These are phyloP conservation scores for Ceramica pisi DNA, from an alignment of 2,888 invertebrate genomes.

Conservation along the genomic window DNA sequence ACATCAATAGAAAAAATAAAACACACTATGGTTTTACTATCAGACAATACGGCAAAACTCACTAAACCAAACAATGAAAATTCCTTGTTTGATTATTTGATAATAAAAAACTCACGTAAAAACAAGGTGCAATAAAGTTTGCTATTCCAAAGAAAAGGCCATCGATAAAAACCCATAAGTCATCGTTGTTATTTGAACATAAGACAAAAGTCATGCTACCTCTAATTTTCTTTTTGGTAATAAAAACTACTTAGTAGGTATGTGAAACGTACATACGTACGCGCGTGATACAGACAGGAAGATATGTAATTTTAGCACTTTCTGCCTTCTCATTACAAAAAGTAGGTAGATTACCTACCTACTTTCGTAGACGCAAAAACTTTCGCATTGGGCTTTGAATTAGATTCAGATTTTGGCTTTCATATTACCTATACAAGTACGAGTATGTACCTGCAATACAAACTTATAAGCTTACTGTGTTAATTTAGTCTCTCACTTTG, in stretches of 20 bases:
- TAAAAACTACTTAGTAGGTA: not conserved
- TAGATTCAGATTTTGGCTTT: constrained; percentile 1
- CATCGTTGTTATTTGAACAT: constrained; percentile 18
- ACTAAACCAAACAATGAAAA: constrained; percentile 16
- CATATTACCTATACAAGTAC: too few relatives aligned
- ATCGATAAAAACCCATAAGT: constrained; percentile 36
- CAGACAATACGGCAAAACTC: not conserved
- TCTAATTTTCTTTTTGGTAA: constrained; percentile 22
- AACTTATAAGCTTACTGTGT: not conserved
- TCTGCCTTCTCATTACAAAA: constrained; percentile 12
- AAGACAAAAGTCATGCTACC: constrained; percentile 17
- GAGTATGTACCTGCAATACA: not conserved
- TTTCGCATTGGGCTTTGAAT: constrained; percentile 14
- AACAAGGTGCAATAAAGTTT: constrained; percentile 31
- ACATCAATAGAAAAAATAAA: not conserved
- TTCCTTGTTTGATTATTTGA: constrained; percentile 11
- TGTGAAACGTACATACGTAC: not conserved
- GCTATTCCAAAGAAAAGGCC: constrained; percentile 12
- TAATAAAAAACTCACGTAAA: constrained; percentile 17
- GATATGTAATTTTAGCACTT: constrained; percentile 2
- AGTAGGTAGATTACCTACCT: constrained; percentile 27
- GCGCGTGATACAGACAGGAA: not conserved
- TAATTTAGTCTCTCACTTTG: not conserved
- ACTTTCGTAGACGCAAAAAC: constrained; percentile 27
- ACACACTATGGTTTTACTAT: constrained; percentile 21